Percentiles rank a stretch among this genome's conserved stretches.
Conservation (phyloP, 2,797 vertebrate species). For the Caiman crocodilus region DNA sequence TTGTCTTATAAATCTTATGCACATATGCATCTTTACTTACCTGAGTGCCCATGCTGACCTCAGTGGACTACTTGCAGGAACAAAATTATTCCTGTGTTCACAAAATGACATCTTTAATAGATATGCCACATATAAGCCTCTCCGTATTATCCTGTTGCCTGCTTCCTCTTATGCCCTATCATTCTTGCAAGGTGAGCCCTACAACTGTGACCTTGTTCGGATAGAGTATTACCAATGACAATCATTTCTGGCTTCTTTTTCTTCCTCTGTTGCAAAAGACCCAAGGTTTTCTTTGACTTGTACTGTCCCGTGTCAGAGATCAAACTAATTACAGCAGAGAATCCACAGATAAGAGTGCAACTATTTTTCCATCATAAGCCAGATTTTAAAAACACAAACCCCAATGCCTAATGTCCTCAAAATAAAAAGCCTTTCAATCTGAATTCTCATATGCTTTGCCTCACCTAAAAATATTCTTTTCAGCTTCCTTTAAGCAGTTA, state of each 20-base stretch:
- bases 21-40: not conserved
- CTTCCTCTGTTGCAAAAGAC: not conserved
- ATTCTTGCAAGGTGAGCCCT: rapidly evolving
- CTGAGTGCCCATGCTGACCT: rapidly evolving
- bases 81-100: not conserved
- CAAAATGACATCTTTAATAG: not conserved
- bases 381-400: not conserved
- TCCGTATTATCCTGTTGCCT: not conserved
- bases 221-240: not conserved
- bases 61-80: not conserved
- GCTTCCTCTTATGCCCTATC: not conserved
- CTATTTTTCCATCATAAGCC: not conserved
- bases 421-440: not conserved
- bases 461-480: not conserved
- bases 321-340: not conserved
- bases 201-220: not conserved
- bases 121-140: not conserved
- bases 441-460: conserved; percentile 6
- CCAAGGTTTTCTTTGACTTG: not conserved
- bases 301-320: not conserved
- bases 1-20: not conserved
- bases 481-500: not conserved
- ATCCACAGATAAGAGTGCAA: not conserved
- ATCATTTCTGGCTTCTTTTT: not conserved
- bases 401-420: not conserved